Percentiles rank a stretch among this genome's conserved stretches.
phyloP scores from a whole-genome alignment of 2,797 vertebrate species.

The Girardinus metallicus region DNA sequence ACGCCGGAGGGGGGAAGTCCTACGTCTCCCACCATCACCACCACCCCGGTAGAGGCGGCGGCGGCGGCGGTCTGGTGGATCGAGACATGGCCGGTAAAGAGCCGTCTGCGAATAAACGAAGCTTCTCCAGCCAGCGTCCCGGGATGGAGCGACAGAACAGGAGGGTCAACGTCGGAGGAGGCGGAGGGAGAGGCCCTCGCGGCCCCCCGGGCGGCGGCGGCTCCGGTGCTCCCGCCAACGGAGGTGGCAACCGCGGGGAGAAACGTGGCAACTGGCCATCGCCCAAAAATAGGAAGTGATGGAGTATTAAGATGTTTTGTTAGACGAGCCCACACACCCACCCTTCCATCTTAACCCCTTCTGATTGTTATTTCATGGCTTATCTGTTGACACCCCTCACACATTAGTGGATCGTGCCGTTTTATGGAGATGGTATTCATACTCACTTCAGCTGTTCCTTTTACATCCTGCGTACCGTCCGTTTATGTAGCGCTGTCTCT shows the following conservation, averaged over 20 bases:
- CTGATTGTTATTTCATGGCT: constrained; percentile 62
- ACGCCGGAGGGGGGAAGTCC: constrained; percentile 70
- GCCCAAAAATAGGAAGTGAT: constrained; percentile 91
- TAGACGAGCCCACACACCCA: constrained; percentile 44
- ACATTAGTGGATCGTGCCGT: constrained; percentile 78
- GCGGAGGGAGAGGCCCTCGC: constrained; percentile 75
- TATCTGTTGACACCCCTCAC: constrained; percentile 65
- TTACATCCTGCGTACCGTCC: constrained; percentile 70
- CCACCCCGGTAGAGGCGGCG: constrained; percentile 70
- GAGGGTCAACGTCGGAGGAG: constrained; percentile 82
- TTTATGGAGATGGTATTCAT: constrained; percentile 73
- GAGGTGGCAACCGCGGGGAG: constrained; percentile 81
- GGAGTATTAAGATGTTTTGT: constrained; percentile 66
- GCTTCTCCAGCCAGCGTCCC: constrained; percentile 93
- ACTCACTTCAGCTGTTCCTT: constrained; percentile 54
- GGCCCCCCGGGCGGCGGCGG: constrained; percentile 76
- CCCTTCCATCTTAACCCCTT: constrained; percentile 47
- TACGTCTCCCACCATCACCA: constrained; percentile 80
- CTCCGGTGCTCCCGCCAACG: constrained; percentile 71
- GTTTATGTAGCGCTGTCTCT: constrained; percentile 71
- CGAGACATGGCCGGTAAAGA: constrained; percentile 81
- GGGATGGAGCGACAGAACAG: constrained; percentile 94
- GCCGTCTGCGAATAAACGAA: constrained; percentile 84
- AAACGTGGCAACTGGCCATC: constrained; percentile 89
- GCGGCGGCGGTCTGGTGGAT: constrained; percentile 64